phyloP scores from a whole-genome alignment of 30 jellyfish, hydroid and myxozoan species.

The Cassiopea andromeda region DNA sequence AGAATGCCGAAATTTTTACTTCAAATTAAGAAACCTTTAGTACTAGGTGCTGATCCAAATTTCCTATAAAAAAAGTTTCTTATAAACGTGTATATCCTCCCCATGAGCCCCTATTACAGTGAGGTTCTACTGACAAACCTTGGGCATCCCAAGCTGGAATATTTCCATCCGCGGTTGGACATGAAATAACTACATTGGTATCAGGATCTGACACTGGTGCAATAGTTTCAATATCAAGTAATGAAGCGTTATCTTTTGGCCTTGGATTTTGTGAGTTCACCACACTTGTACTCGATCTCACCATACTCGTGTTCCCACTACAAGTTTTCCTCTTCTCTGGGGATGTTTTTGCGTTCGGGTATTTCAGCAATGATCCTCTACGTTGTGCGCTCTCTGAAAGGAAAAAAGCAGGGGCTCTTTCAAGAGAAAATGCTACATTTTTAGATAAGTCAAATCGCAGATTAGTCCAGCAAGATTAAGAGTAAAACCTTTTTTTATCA shows the following conservation, averaged over 20 bases:
- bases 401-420: background rate
- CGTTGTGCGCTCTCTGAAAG: constrained; percentile 12
- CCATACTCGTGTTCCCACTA: background rate
- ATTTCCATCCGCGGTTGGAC: background rate
- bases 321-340: background rate
- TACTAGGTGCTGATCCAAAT: no score
- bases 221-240: background rate
- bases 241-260: background rate
- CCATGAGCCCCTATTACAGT: background rate
- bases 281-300: constrained; percentile 18
- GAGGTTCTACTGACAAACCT: background rate
- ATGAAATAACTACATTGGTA: background rate
- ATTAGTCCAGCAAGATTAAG: no score
- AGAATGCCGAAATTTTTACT: no score
- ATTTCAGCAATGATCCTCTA: constrained; percentile 29
- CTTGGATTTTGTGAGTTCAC: background rate
- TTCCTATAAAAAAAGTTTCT: no score
- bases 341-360: background rate
- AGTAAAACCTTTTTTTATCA: no score
- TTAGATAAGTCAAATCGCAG: no score
- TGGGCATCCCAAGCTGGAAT: background rate
- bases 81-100: no score
- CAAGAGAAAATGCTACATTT: background rate
- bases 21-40: no score
- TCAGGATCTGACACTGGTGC: background rate